These are phyloP conservation scores for Chrysemys picta DNA, from an alignment of 2,113 vertebrate genomes.

Conservation along the genomic window DNA sequence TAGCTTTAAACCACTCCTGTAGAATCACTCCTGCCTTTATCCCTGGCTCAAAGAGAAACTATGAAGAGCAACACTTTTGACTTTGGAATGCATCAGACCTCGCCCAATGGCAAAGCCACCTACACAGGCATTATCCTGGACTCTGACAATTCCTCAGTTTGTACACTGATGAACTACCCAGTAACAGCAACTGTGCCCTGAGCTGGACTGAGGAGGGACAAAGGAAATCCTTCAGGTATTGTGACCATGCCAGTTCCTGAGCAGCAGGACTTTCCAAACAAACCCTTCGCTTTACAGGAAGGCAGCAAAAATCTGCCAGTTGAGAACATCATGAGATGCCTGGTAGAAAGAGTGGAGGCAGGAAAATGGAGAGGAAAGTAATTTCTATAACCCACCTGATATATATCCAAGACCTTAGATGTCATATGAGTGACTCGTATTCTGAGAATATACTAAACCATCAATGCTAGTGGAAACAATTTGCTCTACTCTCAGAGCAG, in stretches of 20 bases:
- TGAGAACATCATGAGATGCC: too few species aligned
- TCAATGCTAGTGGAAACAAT: background rate
- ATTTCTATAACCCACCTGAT: background rate
- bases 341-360: background rate
- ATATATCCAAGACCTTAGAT: background rate
- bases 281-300: too few species aligned
- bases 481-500: background rate
- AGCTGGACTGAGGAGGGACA: background rate
- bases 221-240: too few species aligned
- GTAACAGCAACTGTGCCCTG: background rate
- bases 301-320: too few species aligned
- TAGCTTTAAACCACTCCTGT: background rate
- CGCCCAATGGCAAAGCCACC: background rate
- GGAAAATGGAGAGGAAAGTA: background rate
- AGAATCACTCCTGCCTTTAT: background rate
- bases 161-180: background rate
- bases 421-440: too few species aligned
- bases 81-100: background rate
- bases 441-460: background rate
- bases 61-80: background rate
- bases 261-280: too few species aligned
- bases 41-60: background rate
- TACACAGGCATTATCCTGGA: background rate
- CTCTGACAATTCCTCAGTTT: background rate
- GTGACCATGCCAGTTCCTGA: too few species aligned